Base-by-base conservation (phyloP, 2,797 vertebrate genomes). In the Peromyscus eremicus region DNA sequence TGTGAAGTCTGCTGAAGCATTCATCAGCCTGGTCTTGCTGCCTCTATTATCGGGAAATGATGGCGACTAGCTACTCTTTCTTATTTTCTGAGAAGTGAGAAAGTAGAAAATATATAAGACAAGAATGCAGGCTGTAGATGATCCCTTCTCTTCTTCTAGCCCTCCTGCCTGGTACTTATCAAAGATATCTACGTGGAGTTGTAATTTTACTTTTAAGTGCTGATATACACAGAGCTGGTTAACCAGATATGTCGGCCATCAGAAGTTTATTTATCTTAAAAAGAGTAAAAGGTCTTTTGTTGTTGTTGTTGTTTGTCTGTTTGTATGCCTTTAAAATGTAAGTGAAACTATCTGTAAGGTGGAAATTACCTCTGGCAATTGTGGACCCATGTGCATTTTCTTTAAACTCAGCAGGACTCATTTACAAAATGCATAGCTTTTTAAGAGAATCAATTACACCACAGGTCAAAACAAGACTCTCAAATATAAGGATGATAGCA, bases 371-470 rank as follows among this genome's bases (percentile, higher is more conserved):
- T n/a, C 70, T 83, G 77, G 88, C 81, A 91, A 64, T 71, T 94
- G 40, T 94, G 55, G 85, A 95, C 70, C 52, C 70, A 46, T 27
- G 43, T 92, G 60, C 73, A 79, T 94, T 96, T 92, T 73, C 94
- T 94, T 95, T 92, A 96, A 96, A 77, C 94, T 95, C 82, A 92
- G 94, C 68, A 96, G 86, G 80, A 91, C 25, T 86, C 9, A 23
- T 73, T 96, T 89, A 94, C 85, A 94, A 97, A 97, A 97, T 96
- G 92, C 94, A 96, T 92, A 91, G 95, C 79, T 97, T 97, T 96
- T 88, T 55, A 94, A 96, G 96, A 55, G 73, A 96, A 93, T 97
- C 86, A 93, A 89, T 97, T 97, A 97, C 7, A 92, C 37, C 46
- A 43, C 46, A 95, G 89, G 95, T 94, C 91, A 97, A 94, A 96